Conservation (phyloP, 1,140 invertebrate species). For the Globodera ellingtonae region DNA sequence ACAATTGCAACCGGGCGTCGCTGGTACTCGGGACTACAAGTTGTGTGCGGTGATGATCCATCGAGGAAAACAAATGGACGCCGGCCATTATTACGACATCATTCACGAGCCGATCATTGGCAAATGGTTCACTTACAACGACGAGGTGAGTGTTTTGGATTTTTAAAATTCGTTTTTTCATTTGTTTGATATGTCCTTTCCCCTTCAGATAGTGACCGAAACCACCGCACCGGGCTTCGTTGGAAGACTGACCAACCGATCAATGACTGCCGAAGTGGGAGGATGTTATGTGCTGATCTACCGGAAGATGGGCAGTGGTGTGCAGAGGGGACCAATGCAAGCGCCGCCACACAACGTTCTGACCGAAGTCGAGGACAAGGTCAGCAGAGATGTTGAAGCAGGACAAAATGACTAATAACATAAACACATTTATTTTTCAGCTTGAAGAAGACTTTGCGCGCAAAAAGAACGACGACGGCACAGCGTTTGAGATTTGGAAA, state of each 20-base stretch:
- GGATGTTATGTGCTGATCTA: slow-evolving; percentile 51
- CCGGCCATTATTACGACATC: slow-evolving; percentile 62
- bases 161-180: neutral
- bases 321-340: slow-evolving; percentile 10
- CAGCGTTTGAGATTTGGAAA: slow-evolving; percentile 37
- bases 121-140: slow-evolving; percentile 62
- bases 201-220: slow-evolving; percentile 41
- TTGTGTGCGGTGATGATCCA: slow-evolving; percentile 63
- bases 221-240: slow-evolving; percentile 38
- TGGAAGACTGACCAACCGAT: slow-evolving; percentile 22
- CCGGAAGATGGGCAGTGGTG: neutral
- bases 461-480: slow-evolving; percentile 36
- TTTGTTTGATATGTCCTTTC: slow-evolving; percentile 25
- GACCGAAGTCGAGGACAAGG: slow-evolving; percentile 31
- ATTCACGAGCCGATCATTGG: slow-evolving; percentile 53
- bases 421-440: slow-evolving; percentile 30
- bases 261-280: slow-evolving; percentile 49
- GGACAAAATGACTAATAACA: too few species aligned
- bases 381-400: slow-evolving; percentile 4
- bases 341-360: slow-evolving; percentile 34
- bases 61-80: slow-evolving; percentile 52
- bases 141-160: slow-evolving; percentile 41
- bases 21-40: too few species aligned
- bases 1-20: too few species aligned
- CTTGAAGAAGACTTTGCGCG: slow-evolving; percentile 30